Evolutionary conservation across 2,888 invertebrate genomes (phyloP).

Genomic region (Drosophila robusta): DNA sequence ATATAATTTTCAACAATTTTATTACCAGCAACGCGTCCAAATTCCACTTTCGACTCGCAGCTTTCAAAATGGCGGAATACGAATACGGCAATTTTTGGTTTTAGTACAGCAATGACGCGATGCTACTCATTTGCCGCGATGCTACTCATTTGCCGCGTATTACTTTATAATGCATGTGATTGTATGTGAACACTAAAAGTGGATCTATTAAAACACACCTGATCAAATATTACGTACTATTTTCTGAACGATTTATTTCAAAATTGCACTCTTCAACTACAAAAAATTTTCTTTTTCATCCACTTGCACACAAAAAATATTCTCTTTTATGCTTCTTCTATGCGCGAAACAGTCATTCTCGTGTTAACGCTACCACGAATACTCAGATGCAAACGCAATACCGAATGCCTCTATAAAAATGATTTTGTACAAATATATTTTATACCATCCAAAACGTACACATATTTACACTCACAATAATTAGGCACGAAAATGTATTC

Average conservation of each 20-base stretch:
- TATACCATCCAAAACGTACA: neutral
- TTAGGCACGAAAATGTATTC: neutral
- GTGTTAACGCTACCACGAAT: slow-evolving; percentile 44
- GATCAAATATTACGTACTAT: slow-evolving; percentile 38
- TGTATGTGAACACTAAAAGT: slow-evolving; percentile 23
- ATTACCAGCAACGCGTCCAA: slow-evolving; percentile 85
- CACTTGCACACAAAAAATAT: slow-evolving; percentile 73
- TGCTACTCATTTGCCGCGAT: slow-evolving; percentile 70
- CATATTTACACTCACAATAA: slow-evolving; percentile 10
- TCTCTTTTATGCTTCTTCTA: slow-evolving; percentile 61
- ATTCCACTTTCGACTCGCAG: slow-evolving; percentile 84
- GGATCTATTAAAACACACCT: slow-evolving; percentile 47
- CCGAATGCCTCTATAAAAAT: slow-evolving; percentile 3
- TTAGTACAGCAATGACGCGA: slow-evolving; percentile 85
- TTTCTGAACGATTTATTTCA: slow-evolving; percentile 40
- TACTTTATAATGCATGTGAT: slow-evolving; percentile 30
- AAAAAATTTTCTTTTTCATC: slow-evolving; percentile 54
- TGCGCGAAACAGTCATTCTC: slow-evolving; percentile 34
- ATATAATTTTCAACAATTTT: slow-evolving; percentile 74
- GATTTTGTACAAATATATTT: neutral
- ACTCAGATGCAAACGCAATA: slow-evolving; percentile 33
- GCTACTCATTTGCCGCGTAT: slow-evolving; percentile 67
- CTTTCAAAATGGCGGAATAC: slow-evolving; percentile 86
- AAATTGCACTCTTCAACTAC: slow-evolving; percentile 53
- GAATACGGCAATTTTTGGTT: slow-evolving; percentile 84